phyloP scores from a whole-genome alignment of 2,888 invertebrate genomes.

The Sinopyrophorus schimmeli region DNA sequence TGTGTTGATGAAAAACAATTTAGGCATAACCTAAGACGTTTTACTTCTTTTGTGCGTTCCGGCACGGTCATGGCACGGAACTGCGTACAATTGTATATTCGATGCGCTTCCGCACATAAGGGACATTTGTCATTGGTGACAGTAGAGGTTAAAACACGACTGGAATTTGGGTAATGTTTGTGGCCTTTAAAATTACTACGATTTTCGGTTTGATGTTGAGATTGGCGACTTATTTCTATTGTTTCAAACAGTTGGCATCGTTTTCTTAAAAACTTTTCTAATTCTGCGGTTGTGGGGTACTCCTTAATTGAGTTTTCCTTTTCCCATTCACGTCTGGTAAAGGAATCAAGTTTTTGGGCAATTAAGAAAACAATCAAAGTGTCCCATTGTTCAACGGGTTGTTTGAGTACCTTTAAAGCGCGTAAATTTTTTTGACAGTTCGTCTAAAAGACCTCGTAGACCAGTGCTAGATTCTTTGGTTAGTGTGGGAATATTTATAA shows the following conservation, averaged over 20 bases:
- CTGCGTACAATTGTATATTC: too few species aligned
- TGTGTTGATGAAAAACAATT: too few species aligned
- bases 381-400: slow-evolving; percentile 13
- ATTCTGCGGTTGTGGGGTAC: slow-evolving; percentile 1
- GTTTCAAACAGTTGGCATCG: slow-evolving; percentile 8
- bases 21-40: too few species aligned
- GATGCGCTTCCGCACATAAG: too few species aligned
- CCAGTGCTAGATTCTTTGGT: slow-evolving; percentile 1
- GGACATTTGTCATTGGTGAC: too few species aligned
- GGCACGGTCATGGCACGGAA: too few species aligned
- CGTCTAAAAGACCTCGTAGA: slow-evolving; percentile 2
- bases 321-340: slow-evolving; percentile 10
- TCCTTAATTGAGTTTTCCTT: neutral
- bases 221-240: neutral
- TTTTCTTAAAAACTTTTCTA: slow-evolving; percentile 6
- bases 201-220: neutral
- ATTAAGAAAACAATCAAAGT: slow-evolving; percentile 3
- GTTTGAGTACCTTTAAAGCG: neutral
- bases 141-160: too few species aligned
- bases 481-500: slow-evolving; percentile 3
- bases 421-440: slow-evolving; percentile 1
- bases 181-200: too few species aligned
- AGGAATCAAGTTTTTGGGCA: slow-evolving; percentile 1
- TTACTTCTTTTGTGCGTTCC: too few species aligned
- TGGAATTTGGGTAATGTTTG: too few species aligned